These are phyloP conservation scores for Conopomorpha cramerella DNA, from an alignment of 1,140 invertebrate genomes.

Conservation along the genomic window DNA sequence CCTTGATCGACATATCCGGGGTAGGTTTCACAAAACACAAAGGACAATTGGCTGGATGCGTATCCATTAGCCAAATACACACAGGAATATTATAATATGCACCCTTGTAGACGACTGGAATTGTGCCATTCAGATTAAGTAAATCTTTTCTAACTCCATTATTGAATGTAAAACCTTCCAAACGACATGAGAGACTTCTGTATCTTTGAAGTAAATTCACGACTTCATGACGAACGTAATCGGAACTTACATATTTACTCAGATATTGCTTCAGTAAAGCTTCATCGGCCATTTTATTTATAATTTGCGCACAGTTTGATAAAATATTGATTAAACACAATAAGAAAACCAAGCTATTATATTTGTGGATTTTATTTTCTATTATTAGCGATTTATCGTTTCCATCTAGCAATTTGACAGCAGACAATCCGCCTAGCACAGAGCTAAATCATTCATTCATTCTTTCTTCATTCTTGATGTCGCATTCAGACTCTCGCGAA, in stretches of 20 bases:
- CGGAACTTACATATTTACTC: conserved; percentile 74
- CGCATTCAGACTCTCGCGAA: no score
- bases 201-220: conserved; percentile 72
- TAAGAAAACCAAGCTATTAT: no score
- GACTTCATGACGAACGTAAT: conserved; percentile 76
- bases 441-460: no score
- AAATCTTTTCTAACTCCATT: conserved; percentile 85
- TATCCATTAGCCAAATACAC: conserved; percentile 95
- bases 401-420: no score
- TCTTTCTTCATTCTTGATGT: no score
- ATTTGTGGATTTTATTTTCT: no score
- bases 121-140: conserved; percentile 87
- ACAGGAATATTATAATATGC: conserved; percentile 95
- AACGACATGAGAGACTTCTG: conserved; percentile 65
- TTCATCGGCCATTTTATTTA: no score
- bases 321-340: no score
- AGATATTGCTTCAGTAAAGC: conserved; percentile 60
- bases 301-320: no score
- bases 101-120: conserved; percentile 91
- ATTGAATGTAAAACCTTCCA: conserved; percentile 79
- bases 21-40: conserved; percentile 98
- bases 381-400: no score
- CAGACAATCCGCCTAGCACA: no score
- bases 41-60: conserved; percentile 96
- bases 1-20: conserved; percentile 92